phyloP scores from a whole-genome alignment of 2,797 vertebrate genomes.

The Darevskia mixta region DNA sequence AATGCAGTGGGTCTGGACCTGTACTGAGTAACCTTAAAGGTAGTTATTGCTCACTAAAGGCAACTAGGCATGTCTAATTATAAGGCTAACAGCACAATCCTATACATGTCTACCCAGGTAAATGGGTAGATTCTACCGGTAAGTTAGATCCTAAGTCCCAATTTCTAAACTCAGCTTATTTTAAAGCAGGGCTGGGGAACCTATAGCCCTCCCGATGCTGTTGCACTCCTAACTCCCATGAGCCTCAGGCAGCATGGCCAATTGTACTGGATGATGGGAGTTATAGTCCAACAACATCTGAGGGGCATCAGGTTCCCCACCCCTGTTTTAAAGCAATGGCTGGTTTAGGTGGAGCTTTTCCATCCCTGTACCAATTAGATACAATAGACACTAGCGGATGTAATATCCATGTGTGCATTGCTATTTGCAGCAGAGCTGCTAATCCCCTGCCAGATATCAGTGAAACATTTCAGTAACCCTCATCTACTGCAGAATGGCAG shows the following conservation, averaged over 20 bases:
- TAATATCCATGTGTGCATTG: fast-evolving
- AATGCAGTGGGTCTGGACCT: not conserved
- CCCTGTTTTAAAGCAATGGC: not conserved
- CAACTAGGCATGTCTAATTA: not conserved
- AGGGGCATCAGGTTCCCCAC: too few species aligned
- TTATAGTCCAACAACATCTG: too few species aligned
- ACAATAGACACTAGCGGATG: not conserved
- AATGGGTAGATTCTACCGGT: not conserved
- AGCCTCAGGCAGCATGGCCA: too few species aligned
- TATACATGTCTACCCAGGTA: not conserved
- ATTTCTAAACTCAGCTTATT: constrained; percentile 15
- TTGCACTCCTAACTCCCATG: too few species aligned
- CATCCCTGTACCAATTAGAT: not conserved
- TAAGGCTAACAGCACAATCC: not conserved
- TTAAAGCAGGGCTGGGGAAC: not conserved
- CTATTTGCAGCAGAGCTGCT: not conserved
- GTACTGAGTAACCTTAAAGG: not conserved
- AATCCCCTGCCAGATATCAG: not conserved
- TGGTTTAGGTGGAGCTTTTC: not conserved
- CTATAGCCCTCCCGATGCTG: too few species aligned
- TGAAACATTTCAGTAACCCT: constrained; percentile 1
- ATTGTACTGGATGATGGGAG: too few species aligned
- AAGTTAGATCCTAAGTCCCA: not conserved
- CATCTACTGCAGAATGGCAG: constrained; percentile 25
- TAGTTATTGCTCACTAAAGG: not conserved